Conservation (phyloP, 1,140 invertebrate genomes). For the Leguminivora glycinivorella region DNA sequence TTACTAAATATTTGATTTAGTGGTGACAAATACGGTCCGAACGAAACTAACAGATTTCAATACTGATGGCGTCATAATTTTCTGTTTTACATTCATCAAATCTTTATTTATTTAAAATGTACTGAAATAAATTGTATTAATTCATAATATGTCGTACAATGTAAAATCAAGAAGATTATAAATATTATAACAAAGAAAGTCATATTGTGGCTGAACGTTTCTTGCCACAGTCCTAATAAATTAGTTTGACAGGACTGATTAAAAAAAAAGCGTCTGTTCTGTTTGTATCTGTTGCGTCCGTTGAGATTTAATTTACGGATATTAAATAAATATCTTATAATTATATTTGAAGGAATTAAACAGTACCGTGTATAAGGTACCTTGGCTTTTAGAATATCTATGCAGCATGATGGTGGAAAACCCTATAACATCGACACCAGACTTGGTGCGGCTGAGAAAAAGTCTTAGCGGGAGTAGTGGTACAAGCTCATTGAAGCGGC, state of each 20-base stretch:
- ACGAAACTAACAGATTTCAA: background rate
- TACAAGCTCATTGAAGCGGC: constrained; percentile 49
- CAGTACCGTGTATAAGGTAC: constrained; percentile 21
- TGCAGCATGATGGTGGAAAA: constrained; percentile 56
- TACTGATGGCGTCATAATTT: too few relatives aligned
- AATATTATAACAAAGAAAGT: background rate
- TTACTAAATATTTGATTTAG: background rate
- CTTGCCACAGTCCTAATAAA: background rate
- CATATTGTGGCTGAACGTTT: background rate
- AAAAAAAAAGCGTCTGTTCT: constrained; percentile 9
- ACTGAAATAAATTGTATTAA: too few relatives aligned
- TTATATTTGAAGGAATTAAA: constrained; percentile 18
- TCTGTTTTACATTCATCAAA: background rate
- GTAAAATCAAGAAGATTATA: background rate
- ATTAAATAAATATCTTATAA: background rate
- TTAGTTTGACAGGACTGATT: background rate
- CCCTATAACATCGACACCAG: constrained; percentile 57
- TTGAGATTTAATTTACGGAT: constrained; percentile 40
- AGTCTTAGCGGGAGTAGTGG: constrained; percentile 69
- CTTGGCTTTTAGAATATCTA: constrained; percentile 29
- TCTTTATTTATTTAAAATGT: too few relatives aligned
- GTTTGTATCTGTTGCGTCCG: constrained; percentile 35
- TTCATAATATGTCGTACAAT: too few relatives aligned
- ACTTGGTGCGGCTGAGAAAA: constrained; percentile 42
- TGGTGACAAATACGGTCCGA: background rate